Conservation (phyloP, 2,888 invertebrate genomes). For the Helleia helle region DNA sequence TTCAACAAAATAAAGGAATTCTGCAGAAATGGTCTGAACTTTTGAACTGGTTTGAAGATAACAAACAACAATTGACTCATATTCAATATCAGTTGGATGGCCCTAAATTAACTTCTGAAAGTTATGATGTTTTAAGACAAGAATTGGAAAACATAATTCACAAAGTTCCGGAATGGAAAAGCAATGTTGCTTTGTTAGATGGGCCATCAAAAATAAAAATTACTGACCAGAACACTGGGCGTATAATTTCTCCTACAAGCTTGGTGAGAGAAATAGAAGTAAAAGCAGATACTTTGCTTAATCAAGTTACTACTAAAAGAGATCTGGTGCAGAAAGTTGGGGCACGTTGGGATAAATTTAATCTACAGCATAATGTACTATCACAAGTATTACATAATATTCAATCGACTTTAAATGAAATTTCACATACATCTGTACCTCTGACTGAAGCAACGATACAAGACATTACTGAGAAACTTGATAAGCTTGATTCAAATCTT, state of each 20-base stretch:
- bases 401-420: conserved; percentile 71
- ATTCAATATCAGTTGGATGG: conserved; percentile 86
- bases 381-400: conserved; percentile 76
- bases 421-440: conserved; percentile 65
- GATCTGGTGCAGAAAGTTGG: conserved; percentile 80
- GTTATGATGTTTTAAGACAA: conserved; percentile 78
- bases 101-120: conserved; percentile 80
- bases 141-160: conserved; percentile 81
- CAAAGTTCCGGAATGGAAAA: conserved; percentile 81
- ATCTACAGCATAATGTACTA: conserved; percentile 80
- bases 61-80: conserved; percentile 84
- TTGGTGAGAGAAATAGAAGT: conserved; percentile 83
- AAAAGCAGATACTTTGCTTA: conserved; percentile 78
- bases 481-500: conserved; percentile 70
- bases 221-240: conserved; percentile 79
- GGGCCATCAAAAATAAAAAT: conserved; percentile 79
- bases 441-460: conserved; percentile 61
- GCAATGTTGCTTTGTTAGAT: conserved; percentile 79
- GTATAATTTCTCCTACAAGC: conserved; percentile 81
- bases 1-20: conserved; percentile 81
- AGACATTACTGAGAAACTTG: conserved; percentile 64
- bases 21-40: conserved; percentile 89
- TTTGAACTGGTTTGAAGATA: conserved; percentile 86
- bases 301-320: conserved; percentile 78
- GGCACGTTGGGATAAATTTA: conserved; percentile 85